These are phyloP conservation scores for Psittacula echo DNA, from an alignment of 2,797 vertebrate species.

Conservation along the genomic window DNA sequence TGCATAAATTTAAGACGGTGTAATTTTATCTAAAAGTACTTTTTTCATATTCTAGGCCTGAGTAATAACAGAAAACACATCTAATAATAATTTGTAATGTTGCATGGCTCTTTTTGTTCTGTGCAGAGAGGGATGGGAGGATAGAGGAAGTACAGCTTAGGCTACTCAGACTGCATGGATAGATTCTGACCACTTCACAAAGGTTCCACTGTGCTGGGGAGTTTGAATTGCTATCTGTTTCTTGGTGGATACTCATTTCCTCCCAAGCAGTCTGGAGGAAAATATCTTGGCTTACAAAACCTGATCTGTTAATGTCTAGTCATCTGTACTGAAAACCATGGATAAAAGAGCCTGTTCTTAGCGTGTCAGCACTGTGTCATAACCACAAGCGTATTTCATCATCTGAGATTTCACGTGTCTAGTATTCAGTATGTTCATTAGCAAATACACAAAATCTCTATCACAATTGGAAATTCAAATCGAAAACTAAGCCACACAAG, in stretches of 20 bases:
- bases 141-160: background rate
- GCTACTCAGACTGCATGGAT: background rate
- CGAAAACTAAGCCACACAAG: background rate
- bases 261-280: slow-evolving; percentile 19
- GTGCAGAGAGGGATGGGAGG: background rate
- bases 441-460: background rate
- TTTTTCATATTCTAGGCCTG: background rate
- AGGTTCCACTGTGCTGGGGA: slow-evolving; percentile 31
- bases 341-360: background rate
- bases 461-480: background rate
- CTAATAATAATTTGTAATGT: background rate
- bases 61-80: background rate
- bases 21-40: background rate
- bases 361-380: background rate
- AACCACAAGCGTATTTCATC: background rate
- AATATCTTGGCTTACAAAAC: slow-evolving; percentile 26
- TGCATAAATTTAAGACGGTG: background rate
- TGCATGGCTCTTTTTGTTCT: background rate
- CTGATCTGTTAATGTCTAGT: background rate
- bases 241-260: slow-evolving; percentile 15
- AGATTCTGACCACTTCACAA: slow-evolving; percentile 33
- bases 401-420: background rate
- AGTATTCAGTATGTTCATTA: background rate
- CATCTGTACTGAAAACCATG: background rate
- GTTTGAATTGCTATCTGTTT: slow-evolving; percentile 48